A percentile compares a stretch with the other conserved stretches of the same genome.
Conservation (phyloP, 1,140 invertebrate species). For the Acromyrmex heyeri region DNA sequence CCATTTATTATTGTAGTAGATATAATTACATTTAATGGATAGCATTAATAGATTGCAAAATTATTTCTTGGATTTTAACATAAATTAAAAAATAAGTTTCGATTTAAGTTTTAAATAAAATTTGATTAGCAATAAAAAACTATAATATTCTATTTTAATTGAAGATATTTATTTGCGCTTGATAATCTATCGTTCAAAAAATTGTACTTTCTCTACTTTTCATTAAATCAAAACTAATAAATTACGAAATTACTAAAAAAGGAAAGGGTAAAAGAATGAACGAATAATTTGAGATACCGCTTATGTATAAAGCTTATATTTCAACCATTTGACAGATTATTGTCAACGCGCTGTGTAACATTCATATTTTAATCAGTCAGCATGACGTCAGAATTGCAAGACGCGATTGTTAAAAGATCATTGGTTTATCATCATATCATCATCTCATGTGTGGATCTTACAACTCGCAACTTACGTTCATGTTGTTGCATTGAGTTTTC, state of each 20-base stretch:
- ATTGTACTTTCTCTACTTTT: neutral
- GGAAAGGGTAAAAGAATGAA: neutral
- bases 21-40: slow-evolving; percentile 38
- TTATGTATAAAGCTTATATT: neutral
- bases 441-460: slow-evolving; percentile 33
- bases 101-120: neutral
- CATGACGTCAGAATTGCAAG: slow-evolving; percentile 36
- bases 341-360: neutral
- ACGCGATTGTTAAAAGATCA: slow-evolving; percentile 51
- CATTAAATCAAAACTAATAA: neutral
- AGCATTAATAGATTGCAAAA: slow-evolving; percentile 11
- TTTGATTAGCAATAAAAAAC: neutral
- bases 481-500: slow-evolving; percentile 33
- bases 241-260: slow-evolving; percentile 3
- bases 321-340: slow-evolving; percentile 22
- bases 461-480: slow-evolving; percentile 9
- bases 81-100: neutral
- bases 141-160: neutral
- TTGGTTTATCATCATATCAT: slow-evolving; percentile 51
- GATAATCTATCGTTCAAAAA: slow-evolving; percentile 4
- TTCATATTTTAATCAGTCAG: slow-evolving; percentile 28
- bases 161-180: neutral
- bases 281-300: neutral
- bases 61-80: neutral
- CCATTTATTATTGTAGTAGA: slow-evolving; percentile 43